A percentile compares a stretch with the other conserved stretches of the same genome.
Conservation (phyloP, 2,113 vertebrate species). For the Rhombomys opimus region DNA sequence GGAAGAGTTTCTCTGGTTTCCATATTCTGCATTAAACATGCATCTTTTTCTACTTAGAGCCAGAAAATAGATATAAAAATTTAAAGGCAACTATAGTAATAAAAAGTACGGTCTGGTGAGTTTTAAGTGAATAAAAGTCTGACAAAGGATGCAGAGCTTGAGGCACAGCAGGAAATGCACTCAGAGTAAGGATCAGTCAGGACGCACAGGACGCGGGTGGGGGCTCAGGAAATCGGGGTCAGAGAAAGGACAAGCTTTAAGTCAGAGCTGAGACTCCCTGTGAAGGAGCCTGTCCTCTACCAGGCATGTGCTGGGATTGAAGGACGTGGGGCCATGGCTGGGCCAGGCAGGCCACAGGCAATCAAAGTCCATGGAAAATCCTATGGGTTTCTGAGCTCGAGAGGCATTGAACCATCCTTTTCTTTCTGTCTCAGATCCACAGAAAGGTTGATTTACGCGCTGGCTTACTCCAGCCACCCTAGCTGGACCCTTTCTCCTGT, state of each 20-base stretch:
- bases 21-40: background rate
- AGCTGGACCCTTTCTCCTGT: background rate
- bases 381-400: background rate
- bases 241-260: constrained; percentile 53
- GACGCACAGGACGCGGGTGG: background rate
- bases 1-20: background rate
- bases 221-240: background rate
- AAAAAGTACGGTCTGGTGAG: background rate
- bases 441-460: constrained; percentile 30
- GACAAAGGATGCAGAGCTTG: background rate
- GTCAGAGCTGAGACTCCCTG: background rate
- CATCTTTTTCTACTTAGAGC: constrained; percentile 25
- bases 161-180: background rate
- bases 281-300: background rate
- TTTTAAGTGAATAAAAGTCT: background rate
- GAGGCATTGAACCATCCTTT: background rate
- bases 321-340: background rate
- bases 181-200: background rate
- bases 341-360: background rate
- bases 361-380: background rate
- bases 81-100: background rate
- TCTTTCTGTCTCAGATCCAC: constrained; percentile 15
- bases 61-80: constrained; percentile 41
- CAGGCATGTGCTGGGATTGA: background rate
- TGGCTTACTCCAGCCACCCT: background rate